Conservation (phyloP, 1,140 invertebrate species). For the Trachymyrmex septentrionalis region DNA sequence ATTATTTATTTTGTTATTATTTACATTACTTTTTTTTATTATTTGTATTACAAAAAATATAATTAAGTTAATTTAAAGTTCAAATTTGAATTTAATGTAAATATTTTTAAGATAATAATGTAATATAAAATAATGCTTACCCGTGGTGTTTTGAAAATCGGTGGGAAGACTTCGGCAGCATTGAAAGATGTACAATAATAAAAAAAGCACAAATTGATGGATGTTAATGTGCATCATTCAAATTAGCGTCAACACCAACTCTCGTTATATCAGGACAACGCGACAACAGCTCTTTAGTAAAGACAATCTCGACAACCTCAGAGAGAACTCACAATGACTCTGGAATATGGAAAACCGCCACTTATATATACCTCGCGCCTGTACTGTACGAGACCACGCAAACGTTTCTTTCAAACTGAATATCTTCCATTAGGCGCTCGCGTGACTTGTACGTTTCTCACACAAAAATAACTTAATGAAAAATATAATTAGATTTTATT, state of each 20-base stretch:
- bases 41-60: not conserved
- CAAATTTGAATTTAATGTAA: not conserved
- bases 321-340: conserved; percentile 31
- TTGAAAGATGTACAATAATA: not conserved
- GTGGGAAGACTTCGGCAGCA: not conserved
- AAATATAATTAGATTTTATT: not conserved
- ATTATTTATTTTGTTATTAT: too few species aligned
- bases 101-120: not conserved
- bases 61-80: conserved; percentile 2
- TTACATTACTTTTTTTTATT: not conserved
- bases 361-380: conserved; percentile 58
- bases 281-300: conserved; percentile 1
- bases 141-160: not conserved
- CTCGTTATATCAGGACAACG: not conserved
- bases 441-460: not conserved
- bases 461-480: not conserved
- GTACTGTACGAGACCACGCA: conserved; percentile 24
- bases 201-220: conserved; percentile 8
- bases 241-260: not conserved
- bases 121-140: conserved; percentile 48
- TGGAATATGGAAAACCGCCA: conserved; percentile 36
- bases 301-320: conserved; percentile 4
- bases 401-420: not conserved
- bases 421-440: not conserved
- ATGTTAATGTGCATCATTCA: not conserved